Evolutionary conservation across 2,888 invertebrate species (phyloP), one percentile per base, ranked within the genome.

Genomic region (Uropetala carovei): DNA sequence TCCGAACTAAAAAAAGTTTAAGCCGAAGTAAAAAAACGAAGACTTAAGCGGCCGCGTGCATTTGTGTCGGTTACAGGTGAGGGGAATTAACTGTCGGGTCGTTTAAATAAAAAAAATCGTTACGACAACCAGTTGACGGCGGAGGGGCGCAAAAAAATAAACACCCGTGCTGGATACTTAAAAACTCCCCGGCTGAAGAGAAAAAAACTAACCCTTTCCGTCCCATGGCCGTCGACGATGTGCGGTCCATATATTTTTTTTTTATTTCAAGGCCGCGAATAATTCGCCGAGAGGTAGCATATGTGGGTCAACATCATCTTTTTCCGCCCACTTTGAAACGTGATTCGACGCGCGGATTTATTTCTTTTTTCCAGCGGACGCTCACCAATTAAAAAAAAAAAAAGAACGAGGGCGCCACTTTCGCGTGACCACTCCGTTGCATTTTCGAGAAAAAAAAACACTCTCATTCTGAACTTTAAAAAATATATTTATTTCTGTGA

Each of bases 241-340:
- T 68, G 22, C 68, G 68, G 68, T 22, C 68, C 68, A 68, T 11
- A 68, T 68, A 43, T 43, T 43, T 43, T 68, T 68, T 60, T 60
- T 68, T 18, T 18, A 18, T n/a, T 68, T 68, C n/a, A 68, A 68
- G 68, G 68, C 68, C 68, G 68, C 68, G 68, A 22, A 68, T 68
- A 64, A 64, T 64, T 64, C 64, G 18, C 64, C 11, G 64, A 7
- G 64, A 68, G 68, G 22, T 18, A 68, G n/a, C n/a, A n/a, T 22
- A 68, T n/a, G 22, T 68, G 22, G 68, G 68, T 68, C 64, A 64
- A 64, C 64, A 64, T 64, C 68, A 68, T 68, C 68, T 68, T 68
- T 68, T 68, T n/a, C 22, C 68, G 18, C 43, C 43, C n/a, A 16
- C n/a, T 64, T 16, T 22, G 68, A 64, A 64, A 64, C 64, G 64